These are phyloP conservation scores for Pandion haliaetus DNA, from an alignment of 2,113 vertebrate genomes.

Conservation along the genomic window DNA sequence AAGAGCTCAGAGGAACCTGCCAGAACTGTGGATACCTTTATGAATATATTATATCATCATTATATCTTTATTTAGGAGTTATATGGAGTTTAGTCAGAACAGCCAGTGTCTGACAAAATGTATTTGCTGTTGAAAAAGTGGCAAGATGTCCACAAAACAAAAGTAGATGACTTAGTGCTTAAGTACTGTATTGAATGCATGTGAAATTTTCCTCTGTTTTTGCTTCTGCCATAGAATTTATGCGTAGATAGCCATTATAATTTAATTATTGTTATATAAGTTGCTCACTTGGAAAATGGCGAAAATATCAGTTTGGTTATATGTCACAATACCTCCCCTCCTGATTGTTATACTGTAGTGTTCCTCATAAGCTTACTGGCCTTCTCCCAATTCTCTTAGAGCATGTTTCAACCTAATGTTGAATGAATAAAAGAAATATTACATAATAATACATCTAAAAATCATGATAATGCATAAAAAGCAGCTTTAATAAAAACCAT, in stretches of 20 bases:
- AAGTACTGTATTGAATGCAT: neutral
- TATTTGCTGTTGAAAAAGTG: neutral
- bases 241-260: neutral
- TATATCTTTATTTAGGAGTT: neutral
- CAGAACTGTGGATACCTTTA: neutral
- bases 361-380: neutral
- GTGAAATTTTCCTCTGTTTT: neutral
- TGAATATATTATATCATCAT: neutral
- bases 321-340: neutral
- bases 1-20: neutral
- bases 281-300: neutral
- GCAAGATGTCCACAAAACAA: neutral
- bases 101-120: neutral
- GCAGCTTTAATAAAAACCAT: neutral
- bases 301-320: neutral
- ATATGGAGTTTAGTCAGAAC: neutral
- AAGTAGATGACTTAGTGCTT: neutral
- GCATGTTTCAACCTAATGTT: too few species aligned
- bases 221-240: neutral
- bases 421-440: neutral
- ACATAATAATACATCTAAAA: neutral
- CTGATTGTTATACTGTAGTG: neutral
- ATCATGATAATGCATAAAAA: neutral
- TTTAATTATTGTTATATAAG: neutral
- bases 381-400: neutral